phyloP scores from a whole-genome alignment of 2,797 vertebrate genomes.

The Lateolabrax maculatus region DNA sequence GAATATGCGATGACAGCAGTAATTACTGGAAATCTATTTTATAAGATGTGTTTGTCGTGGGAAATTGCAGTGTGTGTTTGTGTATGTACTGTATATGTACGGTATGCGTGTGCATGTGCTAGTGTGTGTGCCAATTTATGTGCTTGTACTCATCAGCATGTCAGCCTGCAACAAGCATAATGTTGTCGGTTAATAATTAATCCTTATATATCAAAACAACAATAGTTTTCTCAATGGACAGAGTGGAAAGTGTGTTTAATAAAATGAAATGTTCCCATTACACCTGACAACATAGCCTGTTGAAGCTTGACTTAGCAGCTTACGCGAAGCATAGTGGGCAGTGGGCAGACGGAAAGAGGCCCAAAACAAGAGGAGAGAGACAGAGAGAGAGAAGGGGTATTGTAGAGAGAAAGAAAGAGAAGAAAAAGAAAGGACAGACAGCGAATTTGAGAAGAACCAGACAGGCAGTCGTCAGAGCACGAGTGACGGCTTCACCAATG shows the following conservation, averaged over 20 bases:
- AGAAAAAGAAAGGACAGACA: conserved; percentile 32
- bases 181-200: conserved; percentile 76
- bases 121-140: conserved; percentile 7
- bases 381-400: conserved; percentile 12
- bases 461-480: conserved; percentile 53
- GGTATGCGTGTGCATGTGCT: conserved; percentile 15
- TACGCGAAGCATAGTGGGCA: background rate
- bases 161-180: conserved; percentile 54
- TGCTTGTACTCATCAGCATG: conserved; percentile 44
- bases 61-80: conserved; percentile 45
- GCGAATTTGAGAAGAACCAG: conserved; percentile 52
- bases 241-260: conserved; percentile 56
- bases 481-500: conserved; percentile 77
- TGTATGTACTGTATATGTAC: background rate
- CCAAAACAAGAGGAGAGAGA: background rate
- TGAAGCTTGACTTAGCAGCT: conserved; percentile 20
- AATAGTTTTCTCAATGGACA: conserved; percentile 58
- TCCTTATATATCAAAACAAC: conserved; percentile 65
- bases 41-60: conserved; percentile 66
- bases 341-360: background rate
- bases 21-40: conserved; percentile 82
- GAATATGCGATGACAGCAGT: conserved; percentile 74
- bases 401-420: conserved; percentile 13
- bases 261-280: conserved; percentile 70
- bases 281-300: conserved; percentile 40